Evolutionary conservation across 1,140 invertebrate genomes (phyloP), one percentile per base, ranked within the genome.

Genomic region (Drosophila nigrodunni): DNA sequence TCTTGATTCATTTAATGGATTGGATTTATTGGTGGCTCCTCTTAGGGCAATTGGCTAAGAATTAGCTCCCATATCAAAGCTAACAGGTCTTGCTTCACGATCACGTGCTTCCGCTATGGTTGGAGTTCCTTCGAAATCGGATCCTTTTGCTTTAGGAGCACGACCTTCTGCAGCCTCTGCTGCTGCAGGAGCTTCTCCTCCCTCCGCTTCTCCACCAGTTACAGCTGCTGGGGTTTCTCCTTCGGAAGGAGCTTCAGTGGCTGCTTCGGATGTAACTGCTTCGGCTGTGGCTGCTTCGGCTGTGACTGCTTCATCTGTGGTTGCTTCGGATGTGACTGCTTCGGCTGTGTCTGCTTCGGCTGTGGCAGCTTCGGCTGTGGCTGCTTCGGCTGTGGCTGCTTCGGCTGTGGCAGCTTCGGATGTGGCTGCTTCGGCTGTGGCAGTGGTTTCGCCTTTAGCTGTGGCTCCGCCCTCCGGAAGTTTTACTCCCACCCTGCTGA

Each of bases 31-130:
- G 3, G 46, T 47, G 6, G 43, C 13, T 15, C 18, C 13, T 18
- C 6, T 46, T 46, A 1, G 39, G 0, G 25, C 25, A 2, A 30
- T 30, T 30, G 25, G 25, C 25, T 5, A 30, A 41, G 41, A 15
- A 39, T 55, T n/a, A 55, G 34, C 9, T 55, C 15, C 35, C 34
- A 55, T 21, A 35, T 55, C 35, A 18, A 55, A 13, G 13, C 7
- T 55, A 1, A 55, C 15, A 18, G 35, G 13, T 39, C 39, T 25
- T 11, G 8, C 37, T 5, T 11, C 9, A 2, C 10, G 21, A 34
- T 25, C 46, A 52, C 25, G 49, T n/a, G 49, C 30, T 3, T 13
- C 41, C 41, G n/a, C 41, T 43, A 43, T 13, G 47, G 2, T 6
- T 18, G 15, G 7, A 25, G 9, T 15, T 60, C 35, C n/a, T 60